These are phyloP conservation scores for Coenonympha arcania DNA, from an alignment of 2,888 invertebrate genomes.

Conservation along the genomic window DNA sequence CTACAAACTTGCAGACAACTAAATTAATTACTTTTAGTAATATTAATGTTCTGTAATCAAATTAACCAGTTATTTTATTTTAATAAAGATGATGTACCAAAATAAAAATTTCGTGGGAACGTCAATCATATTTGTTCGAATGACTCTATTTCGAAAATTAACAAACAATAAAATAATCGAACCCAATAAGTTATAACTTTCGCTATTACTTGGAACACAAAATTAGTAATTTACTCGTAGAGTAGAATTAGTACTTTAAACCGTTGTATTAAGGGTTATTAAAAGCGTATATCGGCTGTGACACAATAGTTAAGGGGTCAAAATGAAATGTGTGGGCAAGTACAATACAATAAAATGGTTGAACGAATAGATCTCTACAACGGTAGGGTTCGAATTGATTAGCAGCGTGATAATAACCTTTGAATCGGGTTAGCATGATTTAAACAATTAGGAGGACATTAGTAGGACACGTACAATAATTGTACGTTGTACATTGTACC, in stretches of 20 bases:
- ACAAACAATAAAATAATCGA: slow-evolving; percentile 53
- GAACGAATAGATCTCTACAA: slow-evolving; percentile 56
- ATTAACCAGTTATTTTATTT: too few species aligned
- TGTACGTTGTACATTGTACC: too few species aligned
- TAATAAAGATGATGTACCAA: slow-evolving; percentile 11
- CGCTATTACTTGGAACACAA: slow-evolving; percentile 17
- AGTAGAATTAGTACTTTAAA: slow-evolving; percentile 27
- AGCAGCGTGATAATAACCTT: slow-evolving; percentile 60
- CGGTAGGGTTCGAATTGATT: slow-evolving; percentile 69
- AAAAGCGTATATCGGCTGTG: neutral
- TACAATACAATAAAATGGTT: slow-evolving; percentile 70
- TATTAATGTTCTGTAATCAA: too few species aligned
- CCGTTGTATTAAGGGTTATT: neutral
- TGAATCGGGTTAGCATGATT: slow-evolving; percentile 33
- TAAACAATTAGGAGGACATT: neutral
- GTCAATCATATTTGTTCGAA: slow-evolving; percentile 29
- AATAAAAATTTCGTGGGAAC: slow-evolving; percentile 19
- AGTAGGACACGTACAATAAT: too few species aligned
- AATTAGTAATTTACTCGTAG: neutral
- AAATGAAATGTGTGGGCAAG: slow-evolving; percentile 54
- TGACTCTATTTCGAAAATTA: slow-evolving; percentile 51
- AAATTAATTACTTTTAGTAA: too few species aligned
- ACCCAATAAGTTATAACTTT: slow-evolving; percentile 33
- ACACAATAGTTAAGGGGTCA: slow-evolving; percentile 39
- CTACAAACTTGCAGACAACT: too few species aligned